phyloP scores from a whole-genome alignment of 2,113 vertebrate species.

The Pithys albifrons region DNA sequence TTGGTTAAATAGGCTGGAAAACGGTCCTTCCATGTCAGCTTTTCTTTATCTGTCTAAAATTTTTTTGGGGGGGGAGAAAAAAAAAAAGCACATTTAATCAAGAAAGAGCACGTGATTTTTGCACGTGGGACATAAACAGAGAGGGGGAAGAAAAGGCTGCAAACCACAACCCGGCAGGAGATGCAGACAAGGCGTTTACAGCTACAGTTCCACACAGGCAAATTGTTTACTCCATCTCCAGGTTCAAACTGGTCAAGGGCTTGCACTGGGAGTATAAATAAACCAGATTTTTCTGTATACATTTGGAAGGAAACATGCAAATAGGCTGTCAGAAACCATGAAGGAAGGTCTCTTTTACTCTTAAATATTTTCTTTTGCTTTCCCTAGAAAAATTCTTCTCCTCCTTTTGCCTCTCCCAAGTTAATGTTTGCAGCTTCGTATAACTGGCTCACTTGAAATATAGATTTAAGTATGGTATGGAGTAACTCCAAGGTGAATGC shows the following conservation, averaged over 20 bases:
- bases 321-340: constrained; percentile 23
- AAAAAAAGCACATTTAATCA: not conserved
- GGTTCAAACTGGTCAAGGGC: not conserved
- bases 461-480: fast-evolving
- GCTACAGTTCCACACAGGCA: constrained; percentile 40
- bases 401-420: not conserved
- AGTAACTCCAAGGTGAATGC: not conserved
- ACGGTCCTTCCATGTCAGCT: constrained; percentile 93
- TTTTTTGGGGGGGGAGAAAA: not conserved
- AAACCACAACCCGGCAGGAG: not conserved
- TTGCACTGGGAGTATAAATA: not conserved
- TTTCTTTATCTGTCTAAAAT: constrained; percentile 85
- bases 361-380: constrained; percentile 44
- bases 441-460: not conserved
- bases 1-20: constrained; percentile 89
- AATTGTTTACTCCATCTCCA: not conserved
- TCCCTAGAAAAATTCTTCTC: not conserved
- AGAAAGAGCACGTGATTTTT: not conserved
- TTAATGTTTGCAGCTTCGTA: not conserved
- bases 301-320: constrained; percentile 35
- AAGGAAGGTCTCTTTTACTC: not conserved
- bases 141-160: not conserved
- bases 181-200: not conserved
- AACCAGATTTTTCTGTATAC: not conserved
- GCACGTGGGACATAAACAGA: not conserved